Conservation (phyloP, 2,888 invertebrate species). For the Proisotoma minuta region DNA sequence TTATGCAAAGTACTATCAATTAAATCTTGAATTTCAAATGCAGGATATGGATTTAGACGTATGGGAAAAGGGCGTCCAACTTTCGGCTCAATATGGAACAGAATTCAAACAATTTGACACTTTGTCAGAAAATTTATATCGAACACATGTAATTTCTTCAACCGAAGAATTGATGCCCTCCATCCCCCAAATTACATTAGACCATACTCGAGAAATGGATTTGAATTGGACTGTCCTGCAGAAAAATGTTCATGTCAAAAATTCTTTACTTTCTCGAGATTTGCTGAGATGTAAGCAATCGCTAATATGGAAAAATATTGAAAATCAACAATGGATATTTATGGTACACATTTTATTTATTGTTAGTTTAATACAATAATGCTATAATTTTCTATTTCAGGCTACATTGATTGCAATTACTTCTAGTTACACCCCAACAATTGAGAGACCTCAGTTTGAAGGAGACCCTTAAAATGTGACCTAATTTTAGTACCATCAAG, state of each 20-base stretch:
- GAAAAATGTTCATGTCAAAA: constrained; percentile 22
- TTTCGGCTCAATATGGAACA: constrained; percentile 25
- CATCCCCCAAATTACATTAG: background rate
- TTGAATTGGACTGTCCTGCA: constrained; percentile 34
- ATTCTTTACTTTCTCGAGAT: constrained; percentile 19
- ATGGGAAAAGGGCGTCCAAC: constrained; percentile 26
- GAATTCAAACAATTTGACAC: constrained; percentile 35
- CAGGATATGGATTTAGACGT: constrained; percentile 13
- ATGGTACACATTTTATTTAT: constrained; percentile 18
- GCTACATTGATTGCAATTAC: constrained; percentile 24
- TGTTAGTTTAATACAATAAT: background rate
- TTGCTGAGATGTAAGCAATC: constrained; percentile 23
- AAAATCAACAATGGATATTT: constrained; percentile 32
- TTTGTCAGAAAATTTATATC: constrained; percentile 25
- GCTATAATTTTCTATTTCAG: constrained; percentile 15
- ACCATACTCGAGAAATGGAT: constrained; percentile 37
- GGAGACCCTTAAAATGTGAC: constrained; percentile 20
- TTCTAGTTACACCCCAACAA: constrained; percentile 16
- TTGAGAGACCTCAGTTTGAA: constrained; percentile 31
- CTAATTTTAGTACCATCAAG: no score
- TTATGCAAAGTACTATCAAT: background rate
- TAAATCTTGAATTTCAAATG: background rate
- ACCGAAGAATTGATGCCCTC: background rate
- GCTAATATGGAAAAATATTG: constrained; percentile 26
- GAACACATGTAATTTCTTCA: constrained; percentile 31